Conservation (phyloP, 1,140 invertebrate species). For the Caerostris extrusa region DNA sequence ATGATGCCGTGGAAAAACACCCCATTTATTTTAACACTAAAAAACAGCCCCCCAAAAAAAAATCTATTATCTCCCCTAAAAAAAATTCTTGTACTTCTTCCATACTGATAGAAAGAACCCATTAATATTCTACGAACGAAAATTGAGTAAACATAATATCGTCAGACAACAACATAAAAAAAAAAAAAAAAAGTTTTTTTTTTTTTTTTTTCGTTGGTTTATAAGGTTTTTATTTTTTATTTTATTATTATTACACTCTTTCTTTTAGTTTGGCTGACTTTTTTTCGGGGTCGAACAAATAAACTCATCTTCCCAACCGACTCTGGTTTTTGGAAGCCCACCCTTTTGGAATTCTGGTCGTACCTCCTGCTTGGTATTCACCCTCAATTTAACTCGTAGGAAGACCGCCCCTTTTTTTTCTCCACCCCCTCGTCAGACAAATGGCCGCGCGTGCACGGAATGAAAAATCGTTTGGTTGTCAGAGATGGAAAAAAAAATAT, state of each 20-base stretch:
- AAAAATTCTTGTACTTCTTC: neutral
- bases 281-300: conserved; percentile 18
- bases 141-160: conserved; percentile 74
- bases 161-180: conserved; percentile 27
- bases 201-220: no score
- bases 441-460: conserved; percentile 56
- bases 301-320: conserved; percentile 59
- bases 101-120: neutral
- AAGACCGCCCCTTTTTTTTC: neutral
- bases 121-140: conserved; percentile 69
- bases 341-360: conserved; percentile 60
- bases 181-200: neutral
- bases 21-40: neutral
- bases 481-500: neutral
- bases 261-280: neutral
- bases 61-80: neutral
- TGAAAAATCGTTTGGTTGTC: conserved; percentile 40
- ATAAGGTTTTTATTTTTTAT: no score
- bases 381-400: conserved; percentile 65
- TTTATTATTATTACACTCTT: no score
- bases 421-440: conserved; percentile 23
- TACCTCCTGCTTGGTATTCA: conserved; percentile 57
- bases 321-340: conserved; percentile 12
- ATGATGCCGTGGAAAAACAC: neutral
- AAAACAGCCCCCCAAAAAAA: neutral